These are phyloP conservation scores for Volucella zonaria DNA, from an alignment of 2,888 invertebrate genomes.

Conservation along the genomic window DNA sequence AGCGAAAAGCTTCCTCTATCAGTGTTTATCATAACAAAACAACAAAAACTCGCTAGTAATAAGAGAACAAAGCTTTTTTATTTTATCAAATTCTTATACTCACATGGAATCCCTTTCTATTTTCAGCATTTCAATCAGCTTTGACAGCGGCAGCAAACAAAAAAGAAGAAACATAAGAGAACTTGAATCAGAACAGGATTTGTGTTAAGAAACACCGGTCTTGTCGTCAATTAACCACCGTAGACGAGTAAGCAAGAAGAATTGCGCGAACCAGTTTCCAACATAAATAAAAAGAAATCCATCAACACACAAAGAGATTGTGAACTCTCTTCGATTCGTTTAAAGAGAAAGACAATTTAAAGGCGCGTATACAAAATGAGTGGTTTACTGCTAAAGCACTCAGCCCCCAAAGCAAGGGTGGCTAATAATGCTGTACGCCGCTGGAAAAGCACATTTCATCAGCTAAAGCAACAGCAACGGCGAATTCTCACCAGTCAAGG, in stretches of 20 bases:
- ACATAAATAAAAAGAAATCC: background rate
- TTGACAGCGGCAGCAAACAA: conserved; percentile 8
- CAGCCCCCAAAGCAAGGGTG: conserved; percentile 68
- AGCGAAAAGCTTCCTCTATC: conserved; percentile 29
- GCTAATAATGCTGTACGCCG: conserved; percentile 78
- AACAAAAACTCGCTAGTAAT: background rate
- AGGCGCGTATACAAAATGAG: conserved; percentile 76
- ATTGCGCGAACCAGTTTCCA: conserved; percentile 21
- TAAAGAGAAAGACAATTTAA: conserved; percentile 55
- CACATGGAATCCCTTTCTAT: conserved; percentile 1
- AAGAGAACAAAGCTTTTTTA: background rate
- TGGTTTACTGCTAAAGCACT: conserved; percentile 78
- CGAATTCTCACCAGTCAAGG: conserved; percentile 77
- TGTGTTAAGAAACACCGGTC: conserved; percentile 40
- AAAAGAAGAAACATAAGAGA: background rate
- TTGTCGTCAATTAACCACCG: background rate
- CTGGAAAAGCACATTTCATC: conserved; percentile 80
- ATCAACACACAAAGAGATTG: background rate
- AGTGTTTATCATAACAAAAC: background rate
- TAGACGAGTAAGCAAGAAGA: background rate
- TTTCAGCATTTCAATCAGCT: conserved; percentile 36
- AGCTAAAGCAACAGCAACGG: conserved; percentile 73
- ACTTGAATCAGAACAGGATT: conserved; percentile 2
- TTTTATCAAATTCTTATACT: background rate
- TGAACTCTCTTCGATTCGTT: conserved; percentile 13